Evolutionary conservation across 1,140 invertebrate genomes (phyloP), one percentile per base, ranked within the genome.

Genomic region (Carposina sasakii): DNA sequence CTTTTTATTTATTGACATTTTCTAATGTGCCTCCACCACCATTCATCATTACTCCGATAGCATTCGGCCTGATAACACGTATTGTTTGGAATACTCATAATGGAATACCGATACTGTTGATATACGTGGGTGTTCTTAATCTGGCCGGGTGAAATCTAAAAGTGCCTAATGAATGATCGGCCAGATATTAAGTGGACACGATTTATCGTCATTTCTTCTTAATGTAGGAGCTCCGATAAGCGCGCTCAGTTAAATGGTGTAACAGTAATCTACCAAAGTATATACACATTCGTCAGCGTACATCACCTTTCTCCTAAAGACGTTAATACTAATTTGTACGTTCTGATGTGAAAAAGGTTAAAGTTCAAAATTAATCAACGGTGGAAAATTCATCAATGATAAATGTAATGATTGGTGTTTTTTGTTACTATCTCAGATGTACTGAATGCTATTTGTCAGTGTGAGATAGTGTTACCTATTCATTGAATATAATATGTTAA

Each of bases 91-190:
- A 58, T 79, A 68, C 68, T 61, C 60, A 68, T 84, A 84, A 84
- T 84, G 77, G 77, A 84, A 81, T 84, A 81, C 78, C 81, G 79
- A 81, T 83, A 83, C n/a, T n/a, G n/a, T n/a, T n/a, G n/a, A 83
- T 72, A 67, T 61, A 81, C 63, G 78, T 82, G 78, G 78, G 78
- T 78, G 76, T 82, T 61, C 76, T 57, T 76, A 79, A 81, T 84
- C 77, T 76, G 44, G 46, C 13, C 22, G 37, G 65, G 57, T 64
- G 67, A 66, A 74, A 81, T 78, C 66, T 75, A 69, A 57, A 63
- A 72, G 71, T 73, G 60, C 63, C 54, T 63, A 66, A 71, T 69
- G 67, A 76, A 66, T 67, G 65, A 77, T 71, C 56, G 48, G 56
- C 48, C 51, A 66, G 77, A 77, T 77, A 77, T 77, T 77, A 73